Evolutionary conservation across 2,113 vertebrate genomes (phyloP), one percentile per base, ranked within the genome.

Genomic region (Aegithalos caudatus): DNA sequence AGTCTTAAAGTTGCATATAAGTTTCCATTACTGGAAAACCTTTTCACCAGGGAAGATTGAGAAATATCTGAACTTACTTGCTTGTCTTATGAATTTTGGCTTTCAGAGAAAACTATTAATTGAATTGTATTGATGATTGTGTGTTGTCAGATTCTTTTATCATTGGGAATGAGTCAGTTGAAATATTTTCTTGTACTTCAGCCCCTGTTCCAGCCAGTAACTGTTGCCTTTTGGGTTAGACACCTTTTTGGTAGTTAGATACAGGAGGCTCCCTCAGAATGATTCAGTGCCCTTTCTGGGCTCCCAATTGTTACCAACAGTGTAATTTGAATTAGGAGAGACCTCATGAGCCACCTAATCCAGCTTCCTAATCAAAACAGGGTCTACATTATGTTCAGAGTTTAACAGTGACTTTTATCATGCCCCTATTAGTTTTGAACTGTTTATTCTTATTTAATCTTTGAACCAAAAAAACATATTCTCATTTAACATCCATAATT

Each of bases 171-270:
- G 42, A 84, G 15, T 54, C 2, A 48, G 0, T 10, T 47, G 29
- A 58, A 72, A n/a, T 72, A 44, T 19, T 76, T 70, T 42, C 23
- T 45, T 61, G 47, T 58, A 10, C 44, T 72, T 88, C 20, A 79
- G 3, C 16, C 35, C 15, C 28, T 87, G 38, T 23, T 44, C 22
- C 17, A 27, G 4, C 33, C 33, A 42, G 22, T 13, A 51, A 40
- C 53, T 58, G 33, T 29, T 67, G 31, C 31, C 71, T 48, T 65
- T 62, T 66, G 66, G 25, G 16, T 40, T 85, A 21, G 13, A 3
- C 19, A 6, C 0, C 0, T 64, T 92, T 65, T 50, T 58, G 35
- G 9, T 11, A 21, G 44, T 47, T 42, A 5, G 10, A 6, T 64
- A 50, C 15, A 24, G 33, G 19, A 72, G 17, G 54, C 24, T 76